phyloP scores from a whole-genome alignment of 2,888 invertebrate genomes.

The Agrochola lychnidis region DNA sequence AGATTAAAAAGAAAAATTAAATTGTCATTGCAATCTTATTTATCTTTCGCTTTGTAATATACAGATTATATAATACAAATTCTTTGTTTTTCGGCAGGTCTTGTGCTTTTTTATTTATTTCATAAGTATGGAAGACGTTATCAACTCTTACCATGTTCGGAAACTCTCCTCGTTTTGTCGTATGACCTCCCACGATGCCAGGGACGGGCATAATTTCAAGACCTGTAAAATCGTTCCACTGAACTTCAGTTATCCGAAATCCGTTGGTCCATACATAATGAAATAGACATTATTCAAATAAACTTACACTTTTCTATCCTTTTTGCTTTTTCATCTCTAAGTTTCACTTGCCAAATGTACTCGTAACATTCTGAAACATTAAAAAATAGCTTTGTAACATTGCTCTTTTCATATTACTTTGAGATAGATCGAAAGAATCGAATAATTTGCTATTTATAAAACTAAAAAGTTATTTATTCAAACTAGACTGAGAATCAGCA shows the following conservation, averaged over 20 bases:
- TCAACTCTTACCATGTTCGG: constrained; percentile 77
- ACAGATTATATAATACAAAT: too few species aligned
- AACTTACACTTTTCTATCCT: constrained; percentile 71
- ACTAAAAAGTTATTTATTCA: too few species aligned
- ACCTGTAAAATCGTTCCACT: constrained; percentile 11
- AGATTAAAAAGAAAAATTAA: too few species aligned
- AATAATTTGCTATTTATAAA: neutral
- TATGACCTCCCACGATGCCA: constrained; percentile 70
- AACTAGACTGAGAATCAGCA: too few species aligned
- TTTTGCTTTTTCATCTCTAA: constrained; percentile 58
- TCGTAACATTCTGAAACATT: constrained; percentile 75
- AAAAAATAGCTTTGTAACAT: neutral
- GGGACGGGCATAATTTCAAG: neutral
- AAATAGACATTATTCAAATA: neutral
- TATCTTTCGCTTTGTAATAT: too few species aligned
- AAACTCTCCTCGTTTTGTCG: constrained; percentile 71
- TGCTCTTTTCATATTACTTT: too few species aligned
- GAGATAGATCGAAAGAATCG: neutral
- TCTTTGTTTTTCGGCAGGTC: too few species aligned
- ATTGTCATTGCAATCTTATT: too few species aligned
- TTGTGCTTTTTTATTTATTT: too few species aligned
- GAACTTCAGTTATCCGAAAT: neutral
- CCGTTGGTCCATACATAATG: neutral
- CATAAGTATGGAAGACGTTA: neutral
- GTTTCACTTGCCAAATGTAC: constrained; percentile 71